Base-by-base conservation (phyloP, 92 coral and sea anemone genomes). In the Palythoa grandiflora region DNA sequence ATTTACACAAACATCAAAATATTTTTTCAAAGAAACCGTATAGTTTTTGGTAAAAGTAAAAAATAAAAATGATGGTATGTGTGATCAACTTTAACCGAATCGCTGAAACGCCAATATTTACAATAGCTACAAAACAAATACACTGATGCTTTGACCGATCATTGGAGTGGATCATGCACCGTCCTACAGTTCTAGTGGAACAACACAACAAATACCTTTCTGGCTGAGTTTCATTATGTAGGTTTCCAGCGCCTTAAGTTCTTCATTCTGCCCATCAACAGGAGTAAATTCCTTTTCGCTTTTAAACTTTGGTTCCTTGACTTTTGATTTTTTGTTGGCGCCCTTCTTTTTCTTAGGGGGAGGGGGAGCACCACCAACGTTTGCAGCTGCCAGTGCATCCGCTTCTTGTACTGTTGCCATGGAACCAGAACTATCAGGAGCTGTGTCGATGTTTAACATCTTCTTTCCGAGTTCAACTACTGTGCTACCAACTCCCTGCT, bases 401-500 rank as follows among this genome's bases (percentile, higher is more conserved):
- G 95, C 97, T 47, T 92, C 93, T 59, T 93, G 93, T 88, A 89
- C 87, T 66, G 92, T 85, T 78, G 95, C 89, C 97, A 94, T 92
- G 89, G 98, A 83, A 54, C 94, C 92, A 5, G 94, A 90, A 60
- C 95, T 92, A 60, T 96, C 99, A 9, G 98, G 95, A 2, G 99
- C 96, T 20, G 99, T 90, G 59, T 95, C 99, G 15, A 94, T 88
- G 90, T 90, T 84, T 38, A 97, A 77, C 93, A 95, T 93, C 88
- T 94, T 97, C 81, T 93, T 94, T 17, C 99, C 98, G 19, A 89
- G 92, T 80, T 97, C 99, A 50, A 91, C 89, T 73, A 97, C 92
- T 38, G 97, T 94, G 28, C 93, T 94, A 15, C 96, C 91, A 21
- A 96, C 85, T 47, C 90, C 92, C 39, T 89, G 91, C 68, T 96